A percentile compares a stretch with the other conserved stretches of the same genome.
phyloP scores from a whole-genome alignment of 2,797 vertebrate genomes.

The Muscicapa comitata region DNA sequence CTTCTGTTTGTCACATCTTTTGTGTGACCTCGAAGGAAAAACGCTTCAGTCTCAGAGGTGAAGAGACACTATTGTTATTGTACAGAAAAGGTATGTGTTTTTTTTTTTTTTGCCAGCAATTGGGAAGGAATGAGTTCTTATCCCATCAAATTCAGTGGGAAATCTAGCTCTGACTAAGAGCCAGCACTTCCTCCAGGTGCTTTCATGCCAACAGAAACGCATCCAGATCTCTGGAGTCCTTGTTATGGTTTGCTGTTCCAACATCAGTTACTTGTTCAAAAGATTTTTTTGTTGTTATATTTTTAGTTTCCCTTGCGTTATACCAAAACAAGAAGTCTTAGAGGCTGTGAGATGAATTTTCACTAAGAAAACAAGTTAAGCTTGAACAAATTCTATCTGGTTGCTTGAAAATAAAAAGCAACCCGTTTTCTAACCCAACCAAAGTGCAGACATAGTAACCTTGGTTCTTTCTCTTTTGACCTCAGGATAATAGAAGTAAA shows the following conservation, averaged over 20 bases:
- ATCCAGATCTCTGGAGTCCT: background rate
- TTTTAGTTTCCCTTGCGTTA: background rate
- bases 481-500: background rate
- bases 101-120: background rate
- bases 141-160: background rate
- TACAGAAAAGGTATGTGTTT: background rate
- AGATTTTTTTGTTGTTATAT: background rate
- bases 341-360: background rate
- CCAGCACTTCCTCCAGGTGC: background rate
- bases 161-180: background rate
- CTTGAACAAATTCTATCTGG: background rate
- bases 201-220: background rate
- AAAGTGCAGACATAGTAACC: background rate
- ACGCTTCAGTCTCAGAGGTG: background rate
- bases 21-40: background rate
- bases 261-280: background rate
- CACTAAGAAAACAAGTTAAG: background rate
- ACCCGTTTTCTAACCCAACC: background rate
- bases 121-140: background rate
- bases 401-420: background rate
- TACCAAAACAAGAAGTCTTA: background rate
- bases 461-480: background rate
- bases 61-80: background rate
- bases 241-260: background rate
- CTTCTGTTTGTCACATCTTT: background rate